phyloP scores from a whole-genome alignment of 2,113 vertebrate genomes.

The Pelecanus crispus region DNA sequence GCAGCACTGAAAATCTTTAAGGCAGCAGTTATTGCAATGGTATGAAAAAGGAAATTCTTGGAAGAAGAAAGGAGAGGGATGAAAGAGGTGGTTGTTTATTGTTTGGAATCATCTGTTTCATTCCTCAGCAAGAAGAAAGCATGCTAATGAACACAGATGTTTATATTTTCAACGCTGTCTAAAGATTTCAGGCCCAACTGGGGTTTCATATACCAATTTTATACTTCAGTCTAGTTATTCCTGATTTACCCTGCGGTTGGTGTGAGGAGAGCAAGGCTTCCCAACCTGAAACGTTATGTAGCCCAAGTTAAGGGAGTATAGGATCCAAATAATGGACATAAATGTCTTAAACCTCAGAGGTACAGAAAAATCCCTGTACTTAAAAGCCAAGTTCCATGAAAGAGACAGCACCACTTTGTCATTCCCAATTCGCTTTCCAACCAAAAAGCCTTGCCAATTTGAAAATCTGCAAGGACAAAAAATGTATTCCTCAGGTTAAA shows the following conservation, averaged over 20 bases:
- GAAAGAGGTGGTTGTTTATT: neutral
- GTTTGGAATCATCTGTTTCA: neutral
- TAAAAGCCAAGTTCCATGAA: neutral
- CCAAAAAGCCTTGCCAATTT: neutral
- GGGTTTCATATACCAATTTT: neutral
- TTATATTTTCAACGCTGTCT: neutral
- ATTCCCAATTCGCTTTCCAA: neutral
- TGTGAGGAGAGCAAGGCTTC: neutral
- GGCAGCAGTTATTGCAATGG: neutral
- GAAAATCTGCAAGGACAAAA: neutral
- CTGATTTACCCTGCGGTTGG: neutral
- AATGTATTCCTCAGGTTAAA: neutral
- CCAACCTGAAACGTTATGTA: neutral
- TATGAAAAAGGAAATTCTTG: neutral
- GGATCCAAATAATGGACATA: neutral
- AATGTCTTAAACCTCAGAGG: neutral
- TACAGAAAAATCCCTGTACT: neutral
- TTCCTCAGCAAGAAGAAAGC: neutral
- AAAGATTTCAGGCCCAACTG: rapidly evolving
- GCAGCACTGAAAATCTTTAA: neutral
- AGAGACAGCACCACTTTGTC: neutral
- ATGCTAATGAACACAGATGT: neutral
- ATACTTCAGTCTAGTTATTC: neutral
- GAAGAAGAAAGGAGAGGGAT: neutral
- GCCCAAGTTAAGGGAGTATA: neutral